Evolutionary conservation across 2,797 vertebrate genomes (phyloP).

Genomic region (Rhyacichthys aspro): DNA sequence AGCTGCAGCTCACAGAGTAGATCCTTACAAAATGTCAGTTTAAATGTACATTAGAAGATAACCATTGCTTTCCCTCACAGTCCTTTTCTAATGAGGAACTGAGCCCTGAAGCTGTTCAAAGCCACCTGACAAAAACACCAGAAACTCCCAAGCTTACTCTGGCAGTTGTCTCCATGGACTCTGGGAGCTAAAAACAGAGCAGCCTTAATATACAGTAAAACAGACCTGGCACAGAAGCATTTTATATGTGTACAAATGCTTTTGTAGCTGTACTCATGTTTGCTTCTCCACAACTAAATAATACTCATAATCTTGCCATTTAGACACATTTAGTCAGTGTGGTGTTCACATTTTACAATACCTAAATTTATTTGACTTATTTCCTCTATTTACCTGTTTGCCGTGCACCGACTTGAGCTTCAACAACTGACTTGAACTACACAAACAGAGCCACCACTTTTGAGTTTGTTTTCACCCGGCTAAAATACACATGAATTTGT

Average conservation of each 20-base stretch:
- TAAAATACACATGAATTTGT: slow-evolving; percentile 3
- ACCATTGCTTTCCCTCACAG: slow-evolving; percentile 1
- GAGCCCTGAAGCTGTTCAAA: neutral
- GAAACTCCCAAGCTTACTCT: neutral
- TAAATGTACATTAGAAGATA: slow-evolving; percentile 13
- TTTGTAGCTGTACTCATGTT: no score
- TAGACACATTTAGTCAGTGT: no score
- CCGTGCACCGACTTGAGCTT: neutral
- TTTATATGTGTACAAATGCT: neutral
- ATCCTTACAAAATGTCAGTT: neutral
- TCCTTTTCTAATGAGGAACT: neutral
- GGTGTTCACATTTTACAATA: no score
- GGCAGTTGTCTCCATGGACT: neutral
- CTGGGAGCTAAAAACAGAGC: neutral
- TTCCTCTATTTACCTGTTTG: slow-evolving; percentile 1
- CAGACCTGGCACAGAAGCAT: neutral
- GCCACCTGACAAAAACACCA: slow-evolving; percentile 1
- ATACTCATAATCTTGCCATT: no score
- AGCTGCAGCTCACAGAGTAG: neutral
- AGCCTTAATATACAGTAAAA: neutral
- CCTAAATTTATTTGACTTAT: neutral
- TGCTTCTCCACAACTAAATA: no score
- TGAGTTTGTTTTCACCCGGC: neutral
- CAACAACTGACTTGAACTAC: neutral
- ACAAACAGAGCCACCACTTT: neutral